Conservation (phyloP, 37 sponge, comb jelly and placozoan species). For the Eunapius fragilis region DNA sequence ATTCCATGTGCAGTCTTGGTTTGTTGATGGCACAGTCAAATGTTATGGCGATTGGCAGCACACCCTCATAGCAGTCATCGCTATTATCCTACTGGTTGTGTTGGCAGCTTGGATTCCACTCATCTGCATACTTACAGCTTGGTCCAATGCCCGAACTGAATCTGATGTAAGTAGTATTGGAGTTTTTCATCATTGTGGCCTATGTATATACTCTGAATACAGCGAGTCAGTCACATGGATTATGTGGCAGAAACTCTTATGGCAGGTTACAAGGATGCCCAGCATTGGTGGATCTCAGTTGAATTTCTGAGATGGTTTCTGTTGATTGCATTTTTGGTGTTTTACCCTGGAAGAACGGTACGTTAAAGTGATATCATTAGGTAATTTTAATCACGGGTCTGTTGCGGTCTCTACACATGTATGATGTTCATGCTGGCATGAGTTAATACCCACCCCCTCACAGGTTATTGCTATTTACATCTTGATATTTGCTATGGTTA, state of each 20-base stretch:
- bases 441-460: too few relatives aligned
- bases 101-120: slow-evolving; percentile 18
- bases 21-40: slow-evolving; percentile 46
- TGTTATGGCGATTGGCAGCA: slow-evolving; percentile 52
- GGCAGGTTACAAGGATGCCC: slow-evolving; percentile 49
- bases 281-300: slow-evolving; percentile 52
- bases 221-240: neutral
- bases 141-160: neutral
- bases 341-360: slow-evolving; percentile 70
- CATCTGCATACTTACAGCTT: slow-evolving; percentile 11
- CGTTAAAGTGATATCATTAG: slow-evolving; percentile 1
- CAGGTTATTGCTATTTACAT: too few relatives aligned
- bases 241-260: slow-evolving; percentile 22
- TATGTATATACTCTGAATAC: neutral
- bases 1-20: slow-evolving; percentile 45
- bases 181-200: too few relatives aligned
- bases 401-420: too few relatives aligned
- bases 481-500: too few relatives aligned
- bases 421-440: too few relatives aligned
- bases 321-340: slow-evolving; percentile 25
- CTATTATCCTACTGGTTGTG: slow-evolving; percentile 40
- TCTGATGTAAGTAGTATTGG: too few relatives aligned
- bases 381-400: neutral
- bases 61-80: slow-evolving; percentile 37
- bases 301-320: slow-evolving; percentile 56